phyloP scores from a whole-genome alignment of 2,797 vertebrate genomes.

The Lophotriccus pileatus region DNA sequence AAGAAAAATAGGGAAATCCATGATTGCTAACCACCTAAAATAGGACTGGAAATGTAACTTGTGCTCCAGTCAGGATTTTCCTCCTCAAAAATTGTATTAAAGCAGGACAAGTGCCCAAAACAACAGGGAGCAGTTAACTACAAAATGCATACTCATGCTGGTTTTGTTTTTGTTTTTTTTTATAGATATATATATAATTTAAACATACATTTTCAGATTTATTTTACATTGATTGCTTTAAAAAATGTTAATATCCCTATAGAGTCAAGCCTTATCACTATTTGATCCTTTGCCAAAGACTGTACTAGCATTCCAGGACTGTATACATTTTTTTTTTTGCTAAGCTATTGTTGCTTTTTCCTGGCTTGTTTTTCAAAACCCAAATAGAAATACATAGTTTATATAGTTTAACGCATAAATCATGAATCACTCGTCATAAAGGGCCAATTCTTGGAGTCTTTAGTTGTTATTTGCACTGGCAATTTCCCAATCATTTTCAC shows the following conservation, averaged over 20 bases:
- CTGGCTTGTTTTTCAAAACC: constrained; percentile 47
- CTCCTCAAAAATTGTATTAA: constrained; percentile 28
- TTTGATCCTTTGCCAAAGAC: constrained; percentile 46
- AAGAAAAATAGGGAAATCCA: constrained; percentile 1
- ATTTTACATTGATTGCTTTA: constrained; percentile 58
- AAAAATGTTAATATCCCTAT: constrained; percentile 48
- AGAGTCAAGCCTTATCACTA: constrained; percentile 27
- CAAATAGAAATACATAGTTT: constrained; percentile 45
- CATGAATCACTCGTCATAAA: constrained; percentile 20
- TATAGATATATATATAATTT: not conserved
- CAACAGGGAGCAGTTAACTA: constrained; percentile 31
- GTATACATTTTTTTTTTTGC: constrained; percentile 39
- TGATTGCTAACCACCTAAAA: constrained; percentile 12
- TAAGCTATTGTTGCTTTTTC: constrained; percentile 41
- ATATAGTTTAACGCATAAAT: constrained; percentile 8
- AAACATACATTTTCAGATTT: constrained; percentile 57
- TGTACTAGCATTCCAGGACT: constrained; percentile 7
- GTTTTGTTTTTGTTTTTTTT: constrained; percentile 14
- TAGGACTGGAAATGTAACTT: not conserved
- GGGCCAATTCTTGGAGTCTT: not conserved
- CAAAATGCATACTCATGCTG: constrained; percentile 53
- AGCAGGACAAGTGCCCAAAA: constrained; percentile 43
- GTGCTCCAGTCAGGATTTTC: constrained; percentile 34
- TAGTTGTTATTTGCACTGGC: constrained; percentile 24
- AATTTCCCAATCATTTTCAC: constrained; percentile 31